These are phyloP conservation scores for Copidosoma floridanum DNA, from an alignment of 1,140 invertebrate genomes.

Conservation along the genomic window DNA sequence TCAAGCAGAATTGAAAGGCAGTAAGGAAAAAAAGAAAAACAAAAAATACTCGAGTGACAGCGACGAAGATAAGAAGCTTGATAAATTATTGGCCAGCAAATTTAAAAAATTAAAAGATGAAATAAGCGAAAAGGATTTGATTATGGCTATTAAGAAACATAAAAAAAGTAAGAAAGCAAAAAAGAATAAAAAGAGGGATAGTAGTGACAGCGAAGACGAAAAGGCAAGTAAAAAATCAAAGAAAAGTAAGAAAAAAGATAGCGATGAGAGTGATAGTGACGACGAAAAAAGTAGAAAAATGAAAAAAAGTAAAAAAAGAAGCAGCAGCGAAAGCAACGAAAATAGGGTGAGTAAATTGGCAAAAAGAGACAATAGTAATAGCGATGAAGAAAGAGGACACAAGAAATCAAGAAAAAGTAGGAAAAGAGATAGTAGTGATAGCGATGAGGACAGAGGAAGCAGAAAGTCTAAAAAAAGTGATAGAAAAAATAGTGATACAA, in stretches of 20 bases:
- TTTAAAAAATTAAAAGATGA: constrained; percentile 50
- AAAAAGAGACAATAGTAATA: constrained; percentile 8
- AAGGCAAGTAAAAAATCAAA: constrained; percentile 14
- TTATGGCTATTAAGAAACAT: constrained; percentile 45
- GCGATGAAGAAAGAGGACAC: constrained; percentile 2
- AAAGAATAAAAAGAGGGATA: constrained; percentile 29
- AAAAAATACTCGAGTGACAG: constrained; percentile 53
- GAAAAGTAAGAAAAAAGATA: constrained; percentile 4
- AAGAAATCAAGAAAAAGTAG: constrained; percentile 16
- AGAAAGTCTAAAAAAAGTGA: neutral
- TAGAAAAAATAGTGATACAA: constrained; percentile 2
- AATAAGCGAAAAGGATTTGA: constrained; percentile 43
- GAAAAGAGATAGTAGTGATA: constrained; percentile 1
- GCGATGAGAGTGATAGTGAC: constrained; percentile 21
- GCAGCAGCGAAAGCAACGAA: too few relatives aligned
- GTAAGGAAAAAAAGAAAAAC: constrained; percentile 59
- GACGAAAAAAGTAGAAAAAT: constrained; percentile 2
- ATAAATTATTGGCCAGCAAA: constrained; percentile 46
- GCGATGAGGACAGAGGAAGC: constrained; percentile 2
- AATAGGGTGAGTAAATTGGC: neutral
- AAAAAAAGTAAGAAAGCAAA: constrained; percentile 38
- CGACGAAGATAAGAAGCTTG: constrained; percentile 45
- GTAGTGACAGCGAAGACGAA: constrained; percentile 28
- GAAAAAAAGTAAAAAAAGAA: constrained; percentile 25
- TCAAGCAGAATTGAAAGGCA: constrained; percentile 41